A percentile compares a stretch with the other conserved stretches of the same genome.
These are phyloP conservation scores for Cossypha niveicapilla DNA, from an alignment of 2,797 vertebrate species.

Conservation along the genomic window DNA sequence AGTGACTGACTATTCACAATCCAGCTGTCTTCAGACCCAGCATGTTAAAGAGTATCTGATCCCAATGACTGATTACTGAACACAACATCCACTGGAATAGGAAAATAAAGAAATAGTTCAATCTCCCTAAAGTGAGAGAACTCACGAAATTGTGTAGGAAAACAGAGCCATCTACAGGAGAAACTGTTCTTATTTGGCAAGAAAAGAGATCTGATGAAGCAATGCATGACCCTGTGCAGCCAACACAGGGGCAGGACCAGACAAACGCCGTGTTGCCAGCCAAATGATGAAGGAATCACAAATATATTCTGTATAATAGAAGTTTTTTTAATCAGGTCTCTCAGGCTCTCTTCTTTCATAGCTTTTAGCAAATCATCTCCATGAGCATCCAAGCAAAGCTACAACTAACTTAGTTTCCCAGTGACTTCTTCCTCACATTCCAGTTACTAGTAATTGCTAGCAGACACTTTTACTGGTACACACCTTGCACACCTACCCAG, in stretches of 20 bases:
- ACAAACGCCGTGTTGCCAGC: not conserved
- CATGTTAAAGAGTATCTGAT: not conserved
- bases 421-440: not conserved
- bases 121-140: not conserved
- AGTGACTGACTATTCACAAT: not conserved
- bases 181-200: not conserved
- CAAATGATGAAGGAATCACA: not conserved
- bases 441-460: not conserved
- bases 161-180: slow-evolving; percentile 66
- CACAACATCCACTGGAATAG: not conserved
- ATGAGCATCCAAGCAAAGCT: not conserved
- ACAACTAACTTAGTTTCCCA: not conserved
- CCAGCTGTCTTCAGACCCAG: accelerated
- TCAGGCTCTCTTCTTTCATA: not conserved
- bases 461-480: not conserved
- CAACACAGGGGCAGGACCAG: not conserved
- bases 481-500: not conserved
- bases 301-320: not conserved
- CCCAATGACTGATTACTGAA: not conserved
- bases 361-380: not conserved
- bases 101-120: not conserved
- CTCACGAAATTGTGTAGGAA: not conserved
- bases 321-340: not conserved
- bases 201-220: not conserved
- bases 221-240: accelerated